A percentile compares a stretch with the other conserved stretches of the same genome.
Conservation (phyloP, 2,888 invertebrate genomes). For the Phengaris arion region DNA sequence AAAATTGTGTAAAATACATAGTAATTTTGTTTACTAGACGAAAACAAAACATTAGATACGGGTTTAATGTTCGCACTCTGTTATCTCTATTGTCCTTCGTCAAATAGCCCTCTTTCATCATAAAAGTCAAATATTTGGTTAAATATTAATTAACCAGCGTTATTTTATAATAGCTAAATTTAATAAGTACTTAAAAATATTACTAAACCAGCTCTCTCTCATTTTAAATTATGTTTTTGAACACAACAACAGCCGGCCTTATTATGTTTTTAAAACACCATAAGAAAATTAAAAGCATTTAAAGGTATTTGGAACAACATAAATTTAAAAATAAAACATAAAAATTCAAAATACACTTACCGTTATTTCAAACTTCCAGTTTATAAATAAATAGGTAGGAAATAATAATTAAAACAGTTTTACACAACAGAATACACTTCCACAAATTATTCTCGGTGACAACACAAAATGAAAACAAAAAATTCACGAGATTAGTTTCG, state of each 20-base stretch:
- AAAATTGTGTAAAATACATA: neutral
- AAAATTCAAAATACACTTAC: neutral
- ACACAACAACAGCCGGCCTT: neutral
- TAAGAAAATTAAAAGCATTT: neutral
- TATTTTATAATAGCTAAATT: neutral
- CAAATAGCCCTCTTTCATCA: neutral
- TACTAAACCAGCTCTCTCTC: neutral
- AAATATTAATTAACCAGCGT: neutral
- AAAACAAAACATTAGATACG: conserved; percentile 12
- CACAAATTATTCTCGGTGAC: conserved; percentile 1
- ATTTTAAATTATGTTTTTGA: neutral
- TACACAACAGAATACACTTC: conserved; percentile 10
- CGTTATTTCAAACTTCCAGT: neutral
- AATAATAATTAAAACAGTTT: conserved; percentile 17
- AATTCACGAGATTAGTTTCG: neutral
- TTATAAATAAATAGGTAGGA: neutral
- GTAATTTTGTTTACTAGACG: conserved; percentile 6
- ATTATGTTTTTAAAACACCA: neutral
- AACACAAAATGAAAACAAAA: conserved; percentile 13
- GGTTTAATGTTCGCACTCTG: conserved; percentile 11
- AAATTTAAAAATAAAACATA: conserved; percentile 4
- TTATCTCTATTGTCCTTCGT: conserved; percentile 22
- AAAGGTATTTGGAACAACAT: neutral
- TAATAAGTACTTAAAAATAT: neutral
- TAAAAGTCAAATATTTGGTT: conserved; percentile 3